phyloP scores from a whole-genome alignment of 53 echinoderm and acorn worm genomes.

The Stichopus horrens region DNA sequence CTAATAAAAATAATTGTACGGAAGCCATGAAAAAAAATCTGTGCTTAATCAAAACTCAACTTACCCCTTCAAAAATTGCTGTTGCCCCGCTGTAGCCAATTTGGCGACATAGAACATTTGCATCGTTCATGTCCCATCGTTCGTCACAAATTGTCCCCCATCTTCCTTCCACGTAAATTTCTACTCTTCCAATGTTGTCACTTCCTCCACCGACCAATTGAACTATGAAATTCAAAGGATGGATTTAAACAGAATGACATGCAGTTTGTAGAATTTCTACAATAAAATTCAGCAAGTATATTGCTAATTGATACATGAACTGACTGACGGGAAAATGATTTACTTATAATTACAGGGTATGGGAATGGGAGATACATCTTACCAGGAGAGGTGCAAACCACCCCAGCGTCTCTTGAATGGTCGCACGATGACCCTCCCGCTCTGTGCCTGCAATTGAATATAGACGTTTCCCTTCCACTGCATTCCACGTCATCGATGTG shows the following conservation, averaged over 20 bases:
- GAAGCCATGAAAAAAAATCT: too few relatives aligned
- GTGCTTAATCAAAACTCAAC: neutral
- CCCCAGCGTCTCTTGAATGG: constrained; percentile 50
- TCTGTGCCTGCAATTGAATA: constrained; percentile 34
- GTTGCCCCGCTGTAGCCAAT: constrained; percentile 6
- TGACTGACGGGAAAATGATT: too few relatives aligned
- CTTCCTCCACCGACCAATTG: constrained; percentile 43
- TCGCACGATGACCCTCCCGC: neutral
- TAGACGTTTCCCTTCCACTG: constrained; percentile 13
- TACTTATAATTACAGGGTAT: too few relatives aligned
- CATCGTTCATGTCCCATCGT: constrained; percentile 30
- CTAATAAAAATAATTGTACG: too few relatives aligned
- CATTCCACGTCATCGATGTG: constrained; percentile 49
- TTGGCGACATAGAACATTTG: constrained; percentile 31
- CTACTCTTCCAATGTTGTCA: constrained; percentile 5
- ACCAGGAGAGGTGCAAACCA: constrained; percentile 40
- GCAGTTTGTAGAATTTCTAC: too few relatives aligned
- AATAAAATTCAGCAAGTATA: too few relatives aligned
- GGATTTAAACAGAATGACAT: neutral
- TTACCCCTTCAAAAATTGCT: neutral
- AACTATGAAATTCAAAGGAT: constrained; percentile 6
- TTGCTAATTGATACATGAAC: too few relatives aligned
- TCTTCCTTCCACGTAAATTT: neutral
- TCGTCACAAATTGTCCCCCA: constrained; percentile 44
- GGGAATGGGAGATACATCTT: neutral